Conservation (phyloP, 2,888 invertebrate genomes). For the Empis stercorea region DNA sequence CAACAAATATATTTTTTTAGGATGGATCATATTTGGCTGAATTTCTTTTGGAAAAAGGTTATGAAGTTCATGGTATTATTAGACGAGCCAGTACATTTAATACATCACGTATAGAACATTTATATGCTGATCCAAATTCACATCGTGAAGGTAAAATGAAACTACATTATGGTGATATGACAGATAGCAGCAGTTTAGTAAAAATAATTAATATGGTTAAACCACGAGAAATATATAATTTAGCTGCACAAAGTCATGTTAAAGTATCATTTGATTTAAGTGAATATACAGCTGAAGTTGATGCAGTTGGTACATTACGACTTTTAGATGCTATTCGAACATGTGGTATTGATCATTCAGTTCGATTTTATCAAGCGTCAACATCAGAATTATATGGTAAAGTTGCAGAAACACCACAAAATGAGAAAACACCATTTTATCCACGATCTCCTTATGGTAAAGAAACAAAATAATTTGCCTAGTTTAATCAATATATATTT, state of each 20-base stretch:
- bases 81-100: constrained; percentile 92
- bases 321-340: constrained; percentile 85
- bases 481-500: not conserved
- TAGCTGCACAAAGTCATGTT: constrained; percentile 98
- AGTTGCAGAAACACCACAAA: constrained; percentile 85
- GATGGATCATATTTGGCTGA: constrained; percentile 98
- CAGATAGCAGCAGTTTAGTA: constrained; percentile 89
- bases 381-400: constrained; percentile 93
- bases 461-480: constrained; percentile 12
- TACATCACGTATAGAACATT: constrained; percentile 88
- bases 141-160: constrained; percentile 85
- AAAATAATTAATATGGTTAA: constrained; percentile 55
- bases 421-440: constrained; percentile 89
- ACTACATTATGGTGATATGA: constrained; percentile 97
- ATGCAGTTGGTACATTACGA: constrained; percentile 85
- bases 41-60: constrained; percentile 80
- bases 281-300: constrained; percentile 98
- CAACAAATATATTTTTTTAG: constrained; percentile 41
- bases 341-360: constrained; percentile 65
- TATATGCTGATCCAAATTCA: constrained; percentile 80
- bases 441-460: constrained; percentile 92
- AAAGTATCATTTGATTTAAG: constrained; percentile 98
- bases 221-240: constrained; percentile 93
- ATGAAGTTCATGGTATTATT: constrained; percentile 92
- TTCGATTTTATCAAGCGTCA: constrained; percentile 89